phyloP scores from a whole-genome alignment of 1,140 invertebrate species.

The Archegozetes longisetosus region DNA sequence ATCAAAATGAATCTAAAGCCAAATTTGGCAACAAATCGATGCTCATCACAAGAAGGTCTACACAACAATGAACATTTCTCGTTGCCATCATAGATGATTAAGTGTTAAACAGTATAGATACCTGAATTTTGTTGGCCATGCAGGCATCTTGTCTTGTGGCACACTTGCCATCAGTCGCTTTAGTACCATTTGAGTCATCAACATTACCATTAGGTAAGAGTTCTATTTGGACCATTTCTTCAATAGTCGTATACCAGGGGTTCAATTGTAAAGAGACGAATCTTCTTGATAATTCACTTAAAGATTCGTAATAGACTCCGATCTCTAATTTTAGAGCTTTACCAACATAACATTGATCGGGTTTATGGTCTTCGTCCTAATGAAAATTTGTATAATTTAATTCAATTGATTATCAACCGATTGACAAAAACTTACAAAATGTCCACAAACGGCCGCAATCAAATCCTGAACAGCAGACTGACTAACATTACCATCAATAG shows the following conservation, averaged over 20 bases:
- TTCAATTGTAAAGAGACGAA: constrained; percentile 9
- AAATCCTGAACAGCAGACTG: background rate
- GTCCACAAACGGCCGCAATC: background rate
- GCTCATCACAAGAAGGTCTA: too few species aligned
- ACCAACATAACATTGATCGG: constrained; percentile 7
- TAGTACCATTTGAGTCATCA: background rate
- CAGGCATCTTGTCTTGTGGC: constrained; percentile 4
- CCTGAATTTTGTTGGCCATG: constrained; percentile 6
- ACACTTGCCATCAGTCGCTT: constrained; percentile 1
- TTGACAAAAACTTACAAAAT: constrained; percentile 1
- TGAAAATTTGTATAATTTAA: background rate
- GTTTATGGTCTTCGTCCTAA: constrained; percentile 12
- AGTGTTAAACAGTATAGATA: background rate
- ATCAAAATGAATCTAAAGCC: too few species aligned
- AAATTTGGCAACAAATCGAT: too few species aligned
- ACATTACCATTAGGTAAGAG: constrained; percentile 12
- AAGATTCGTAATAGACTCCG: constrained; percentile 7
- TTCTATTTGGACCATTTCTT: constrained; percentile 13
- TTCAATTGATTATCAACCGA: too few species aligned
- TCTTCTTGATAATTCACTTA: constrained; percentile 11
- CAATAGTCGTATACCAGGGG: constrained; percentile 7
- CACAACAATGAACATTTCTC: too few species aligned
- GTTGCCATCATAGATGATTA: too few species aligned
- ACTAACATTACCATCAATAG: background rate
- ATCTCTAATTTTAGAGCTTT: constrained; percentile 2